These are phyloP conservation scores for Caerostris darwini DNA, from an alignment of 1,140 invertebrate species.

Conservation along the genomic window DNA sequence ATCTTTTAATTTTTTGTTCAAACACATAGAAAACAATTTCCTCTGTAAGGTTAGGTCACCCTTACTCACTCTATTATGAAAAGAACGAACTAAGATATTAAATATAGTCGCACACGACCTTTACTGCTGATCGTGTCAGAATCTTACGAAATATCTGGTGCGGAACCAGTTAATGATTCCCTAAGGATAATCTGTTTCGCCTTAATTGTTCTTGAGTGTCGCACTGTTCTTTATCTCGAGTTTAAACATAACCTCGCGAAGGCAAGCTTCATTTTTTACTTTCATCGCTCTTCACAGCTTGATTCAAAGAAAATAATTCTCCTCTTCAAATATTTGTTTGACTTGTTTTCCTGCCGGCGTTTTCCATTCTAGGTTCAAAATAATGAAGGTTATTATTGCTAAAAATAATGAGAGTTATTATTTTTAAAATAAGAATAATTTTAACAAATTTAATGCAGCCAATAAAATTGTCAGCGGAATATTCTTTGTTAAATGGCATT, in stretches of 20 bases:
- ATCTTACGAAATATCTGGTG: neutral
- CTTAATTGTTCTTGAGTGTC: neutral
- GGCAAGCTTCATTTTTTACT: neutral
- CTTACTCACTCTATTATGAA: neutral
- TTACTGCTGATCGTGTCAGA: slow-evolving; percentile 5
- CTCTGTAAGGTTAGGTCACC: neutral
- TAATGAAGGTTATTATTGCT: no score
- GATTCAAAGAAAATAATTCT: neutral
- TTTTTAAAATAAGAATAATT: no score
- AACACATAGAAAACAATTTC: no score
- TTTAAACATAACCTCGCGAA: neutral
- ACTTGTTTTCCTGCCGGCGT: no score
- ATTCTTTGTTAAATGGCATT: no score
- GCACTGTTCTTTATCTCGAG: neutral
- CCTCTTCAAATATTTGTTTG: no score
- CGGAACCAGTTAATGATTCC: slow-evolving; percentile 48
- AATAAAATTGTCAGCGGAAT: no score
- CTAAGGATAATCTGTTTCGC: slow-evolving; percentile 26
- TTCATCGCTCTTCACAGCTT: neutral
- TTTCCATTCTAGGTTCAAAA: no score
- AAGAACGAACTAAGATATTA: neutral
- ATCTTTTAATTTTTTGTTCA: neutral
- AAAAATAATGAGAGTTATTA: no score
- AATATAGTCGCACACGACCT: neutral
- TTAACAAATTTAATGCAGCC: no score